Base-by-base conservation (phyloP, 2,113 vertebrate genomes). In the Calidris pygmaea region DNA sequence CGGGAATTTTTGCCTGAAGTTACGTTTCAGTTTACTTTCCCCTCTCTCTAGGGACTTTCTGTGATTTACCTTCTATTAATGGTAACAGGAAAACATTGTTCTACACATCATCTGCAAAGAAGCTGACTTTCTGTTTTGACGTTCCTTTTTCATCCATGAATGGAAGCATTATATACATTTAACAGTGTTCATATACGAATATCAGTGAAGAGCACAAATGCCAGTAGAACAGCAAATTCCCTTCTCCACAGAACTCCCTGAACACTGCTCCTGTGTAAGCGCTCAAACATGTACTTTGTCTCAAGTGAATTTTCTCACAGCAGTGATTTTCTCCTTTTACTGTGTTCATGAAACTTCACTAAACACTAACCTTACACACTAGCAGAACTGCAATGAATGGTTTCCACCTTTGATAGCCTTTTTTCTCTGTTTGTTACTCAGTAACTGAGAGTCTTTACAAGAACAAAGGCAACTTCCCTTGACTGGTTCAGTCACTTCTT, bases 81-180 rank as follows among this genome's bases (percentile, higher is more conserved):
- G 5, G 32, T 53, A 85, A 93, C 78, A 90, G 74, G 81, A 87
- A 81, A 89, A 73, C 55, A 47, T 91, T 91, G 70, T 79, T 87
- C 53, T 85, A 89, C 17, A 34, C 67, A 86, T 74, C 55, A 90
- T 68, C 85, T 85, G 71, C 67, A 71, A 87, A 83, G 59, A 83
- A 79, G 71, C 26, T 55, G 47, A 78, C n/a, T 74, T 85, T 83
- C 53, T 79, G 39, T 53, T 89, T 35, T 68, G 43, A 65, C 71
- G 32, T 65, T 91, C 45, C 63, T 70, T 93, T 65, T 93, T 76
- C 50, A 82, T 66, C 52, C 41, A 24, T 87, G 85, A 96, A 95
- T 93, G 41, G 59, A 77, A 93, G 72, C n/a, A 96, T 66, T 92
- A 92, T 77, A 86, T 30, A 86, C 23, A 76, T 80, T 71, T 87